A percentile compares a stretch with the other conserved stretches of the same genome.
phyloP scores from a whole-genome alignment of 2,888 invertebrate species.

The Pristionchus exspectatus region DNA sequence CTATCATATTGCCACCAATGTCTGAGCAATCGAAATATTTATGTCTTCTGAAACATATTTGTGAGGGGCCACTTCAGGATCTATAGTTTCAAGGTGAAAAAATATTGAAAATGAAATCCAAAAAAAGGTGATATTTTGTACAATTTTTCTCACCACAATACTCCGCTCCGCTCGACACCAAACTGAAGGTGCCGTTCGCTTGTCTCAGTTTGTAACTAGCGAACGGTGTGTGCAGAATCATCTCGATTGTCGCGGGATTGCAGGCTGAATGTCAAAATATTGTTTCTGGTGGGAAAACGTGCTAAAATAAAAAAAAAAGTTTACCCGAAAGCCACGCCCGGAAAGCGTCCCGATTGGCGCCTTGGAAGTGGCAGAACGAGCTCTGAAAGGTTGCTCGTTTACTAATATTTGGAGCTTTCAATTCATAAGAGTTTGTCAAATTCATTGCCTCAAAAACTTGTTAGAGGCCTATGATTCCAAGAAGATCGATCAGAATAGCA shows the following conservation, averaged over 20 bases:
- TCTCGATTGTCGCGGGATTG: not conserved
- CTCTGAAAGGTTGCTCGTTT: not conserved
- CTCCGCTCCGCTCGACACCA: not conserved
- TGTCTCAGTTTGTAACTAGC: not conserved
- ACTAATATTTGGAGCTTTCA: too few relatives aligned
- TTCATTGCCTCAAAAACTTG: too few relatives aligned
- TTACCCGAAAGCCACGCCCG: not conserved
- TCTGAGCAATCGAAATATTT: not conserved
- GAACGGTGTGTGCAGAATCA: not conserved
- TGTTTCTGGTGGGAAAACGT: too few relatives aligned
- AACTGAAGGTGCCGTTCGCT: not conserved
- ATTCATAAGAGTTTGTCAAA: too few relatives aligned
- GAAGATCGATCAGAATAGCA: not conserved
- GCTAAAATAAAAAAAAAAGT: too few relatives aligned
- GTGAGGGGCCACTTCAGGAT: too few relatives aligned
- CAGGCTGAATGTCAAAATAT: not conserved
- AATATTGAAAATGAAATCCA: too few relatives aligned
- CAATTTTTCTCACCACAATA: slow-evolving; percentile 3
- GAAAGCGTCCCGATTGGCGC: not conserved
- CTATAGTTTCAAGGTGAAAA: too few relatives aligned
- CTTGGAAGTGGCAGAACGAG: slow-evolving; percentile 21
- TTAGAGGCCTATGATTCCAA: too few relatives aligned
- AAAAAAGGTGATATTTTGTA: not conserved
- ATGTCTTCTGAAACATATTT: not conserved
- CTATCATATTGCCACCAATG: too few relatives aligned